Evolutionary conservation across 53 echinoderm and acorn worm species (phyloP).

Genomic region (Henricia sp.): DNA sequence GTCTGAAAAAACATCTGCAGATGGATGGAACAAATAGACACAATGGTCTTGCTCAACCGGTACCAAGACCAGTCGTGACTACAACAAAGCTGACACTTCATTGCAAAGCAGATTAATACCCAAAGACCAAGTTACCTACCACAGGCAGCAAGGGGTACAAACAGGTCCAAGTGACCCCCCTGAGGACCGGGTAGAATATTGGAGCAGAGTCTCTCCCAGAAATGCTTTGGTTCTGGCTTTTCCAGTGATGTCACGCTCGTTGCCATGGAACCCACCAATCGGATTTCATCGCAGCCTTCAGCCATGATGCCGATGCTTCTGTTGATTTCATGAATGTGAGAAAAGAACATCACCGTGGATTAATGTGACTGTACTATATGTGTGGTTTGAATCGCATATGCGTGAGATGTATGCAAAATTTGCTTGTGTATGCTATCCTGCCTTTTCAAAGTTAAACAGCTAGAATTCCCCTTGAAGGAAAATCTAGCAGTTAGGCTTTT

Average conservation of each 20-base stretch:
- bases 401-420: not conserved
- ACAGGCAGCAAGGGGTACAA: slow-evolving; percentile 89
- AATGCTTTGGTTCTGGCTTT: slow-evolving; percentile 85
- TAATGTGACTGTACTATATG: not conserved
- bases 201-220: slow-evolving; percentile 83
- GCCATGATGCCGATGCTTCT: slow-evolving; percentile 88
- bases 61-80: too few species aligned
- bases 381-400: not conserved
- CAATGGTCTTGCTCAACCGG: too few species aligned
- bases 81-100: too few species aligned
- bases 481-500: too few species aligned
- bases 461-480: too few species aligned
- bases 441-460: too few species aligned
- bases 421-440: too few species aligned
- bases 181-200: slow-evolving; percentile 60
- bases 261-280: slow-evolving; percentile 73
- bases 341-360: not conserved
- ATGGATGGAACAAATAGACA: too few species aligned
- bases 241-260: slow-evolving; percentile 73
- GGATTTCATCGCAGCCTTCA: slow-evolving; percentile 68
- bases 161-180: slow-evolving; percentile 86
- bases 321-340: too few species aligned
- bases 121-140: too few species aligned
- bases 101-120: too few species aligned
- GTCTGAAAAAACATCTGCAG: too few species aligned